Evolutionary conservation across 1,140 invertebrate genomes (phyloP).

Genomic region (Drosophila bifasciata): DNA sequence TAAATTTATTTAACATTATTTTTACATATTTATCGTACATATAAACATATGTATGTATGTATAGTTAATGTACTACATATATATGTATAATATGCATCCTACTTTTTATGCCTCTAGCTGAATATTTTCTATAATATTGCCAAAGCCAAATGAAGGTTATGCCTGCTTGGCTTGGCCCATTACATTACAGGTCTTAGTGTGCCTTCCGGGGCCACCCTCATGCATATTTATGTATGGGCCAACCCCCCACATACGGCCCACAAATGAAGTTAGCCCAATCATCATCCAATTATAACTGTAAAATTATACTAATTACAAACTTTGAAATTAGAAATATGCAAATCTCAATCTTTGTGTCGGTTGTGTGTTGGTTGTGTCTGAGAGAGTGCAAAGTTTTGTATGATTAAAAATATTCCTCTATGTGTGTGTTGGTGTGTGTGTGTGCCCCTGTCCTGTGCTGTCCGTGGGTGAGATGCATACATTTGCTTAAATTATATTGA

Average conservation of each 20-base stretch:
- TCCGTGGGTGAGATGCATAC: constrained; percentile 57
- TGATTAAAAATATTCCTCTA: constrained; percentile 75
- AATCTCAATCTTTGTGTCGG: constrained; percentile 42
- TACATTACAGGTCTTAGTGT: constrained; percentile 7
- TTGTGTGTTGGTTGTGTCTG: constrained; percentile 23
- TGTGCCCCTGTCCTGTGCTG: too few relatives aligned
- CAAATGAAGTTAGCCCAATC: constrained; percentile 73
- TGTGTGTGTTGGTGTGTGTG: constrained; percentile 13
- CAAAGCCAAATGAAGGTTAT: constrained; percentile 63
- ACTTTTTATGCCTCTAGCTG: constrained; percentile 60
- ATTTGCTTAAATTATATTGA: constrained; percentile 82
- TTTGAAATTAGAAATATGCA: constrained; percentile 83
- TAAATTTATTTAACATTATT: too few relatives aligned
- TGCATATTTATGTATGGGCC: constrained; percentile 65
- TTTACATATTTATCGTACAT: too few relatives aligned
- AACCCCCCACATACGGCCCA: constrained; percentile 55
- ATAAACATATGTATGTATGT: too few relatives aligned
- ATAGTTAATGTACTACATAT: too few relatives aligned
- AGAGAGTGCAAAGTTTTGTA: constrained; percentile 53
- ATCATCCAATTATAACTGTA: constrained; percentile 80
- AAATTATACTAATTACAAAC: constrained; percentile 83
- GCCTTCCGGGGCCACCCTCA: constrained; percentile 25
- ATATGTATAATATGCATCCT: too few relatives aligned
- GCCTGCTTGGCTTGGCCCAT: constrained; percentile 25
- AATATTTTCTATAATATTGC: constrained; percentile 1